phyloP scores from a whole-genome alignment of 2,888 invertebrate species.

The Apomyelois bistriatella region DNA sequence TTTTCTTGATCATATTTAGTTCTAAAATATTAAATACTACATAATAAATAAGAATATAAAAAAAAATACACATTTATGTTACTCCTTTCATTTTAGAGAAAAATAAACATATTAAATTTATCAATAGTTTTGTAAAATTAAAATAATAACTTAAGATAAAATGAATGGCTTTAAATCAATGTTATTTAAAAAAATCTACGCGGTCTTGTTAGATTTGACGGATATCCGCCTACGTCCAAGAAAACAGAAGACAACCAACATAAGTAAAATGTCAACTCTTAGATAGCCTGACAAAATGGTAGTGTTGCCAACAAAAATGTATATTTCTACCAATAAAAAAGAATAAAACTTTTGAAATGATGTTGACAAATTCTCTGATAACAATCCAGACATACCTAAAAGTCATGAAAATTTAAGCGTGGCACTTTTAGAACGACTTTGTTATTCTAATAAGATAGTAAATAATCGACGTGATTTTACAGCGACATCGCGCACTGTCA shows the following conservation, averaged over 20 bases:
- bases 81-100: too few species aligned
- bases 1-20: too few species aligned
- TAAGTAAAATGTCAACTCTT: constrained; percentile 10
- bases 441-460: constrained; percentile 41
- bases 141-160: background rate
- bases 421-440: constrained; percentile 33
- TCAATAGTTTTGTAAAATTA: too few species aligned
- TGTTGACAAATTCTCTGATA: constrained; percentile 13
- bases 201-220: constrained; percentile 3
- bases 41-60: too few species aligned
- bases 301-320: constrained; percentile 7
- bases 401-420: constrained; percentile 34
- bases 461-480: constrained; percentile 49
- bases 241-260: too few species aligned
- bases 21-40: too few species aligned
- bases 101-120: too few species aligned
- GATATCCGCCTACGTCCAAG: constrained; percentile 11
- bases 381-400: constrained; percentile 9
- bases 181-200: constrained; percentile 1
- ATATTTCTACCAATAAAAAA: constrained; percentile 1
- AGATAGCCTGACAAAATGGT: constrained; percentile 10
- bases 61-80: too few species aligned
- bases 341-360: background rate
- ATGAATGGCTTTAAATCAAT: background rate
- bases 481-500: constrained; percentile 45